A percentile compares a stretch with the other conserved stretches of the same genome.
These are phyloP conservation scores for Prochilodus magdalenae DNA, from an alignment of 2,113 vertebrate species.

Conservation along the genomic window DNA sequence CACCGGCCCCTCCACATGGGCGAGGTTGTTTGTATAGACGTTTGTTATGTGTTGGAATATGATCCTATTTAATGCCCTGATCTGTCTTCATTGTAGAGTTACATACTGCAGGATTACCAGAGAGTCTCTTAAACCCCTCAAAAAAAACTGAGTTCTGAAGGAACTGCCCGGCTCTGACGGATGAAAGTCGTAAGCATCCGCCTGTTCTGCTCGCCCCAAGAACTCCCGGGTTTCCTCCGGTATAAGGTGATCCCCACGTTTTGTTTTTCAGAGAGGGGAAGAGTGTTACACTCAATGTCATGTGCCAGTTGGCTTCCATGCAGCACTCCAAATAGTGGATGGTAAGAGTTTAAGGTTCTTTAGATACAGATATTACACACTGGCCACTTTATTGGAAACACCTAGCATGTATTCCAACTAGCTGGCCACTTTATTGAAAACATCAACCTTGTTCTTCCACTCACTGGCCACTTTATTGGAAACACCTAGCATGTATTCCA, in stretches of 20 bases:
- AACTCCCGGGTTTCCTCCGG: constrained; percentile 38
- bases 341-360: no score
- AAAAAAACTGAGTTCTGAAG: not conserved
- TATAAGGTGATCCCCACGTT: constrained; percentile 63
- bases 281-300: no score
- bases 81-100: not conserved
- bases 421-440: no score
- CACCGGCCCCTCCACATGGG: not conserved
- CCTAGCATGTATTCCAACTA: no score
- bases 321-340: no score
- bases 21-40: not conserved
- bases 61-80: not conserved
- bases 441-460: no score
- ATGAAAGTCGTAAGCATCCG: constrained; percentile 8
- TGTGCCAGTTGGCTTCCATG: no score
- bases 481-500: no score
- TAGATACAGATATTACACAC: no score
- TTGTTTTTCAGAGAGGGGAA: constrained; percentile 38
- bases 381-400: no score
- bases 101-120: not conserved
- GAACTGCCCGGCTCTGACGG: constrained; percentile 4
- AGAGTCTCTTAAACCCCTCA: not conserved
- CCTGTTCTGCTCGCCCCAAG: not conserved
- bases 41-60: not conserved
- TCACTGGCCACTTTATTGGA: no score